These are phyloP conservation scores for Tinamus major DNA, from an alignment of 2,797 vertebrate species.

Conservation along the genomic window DNA sequence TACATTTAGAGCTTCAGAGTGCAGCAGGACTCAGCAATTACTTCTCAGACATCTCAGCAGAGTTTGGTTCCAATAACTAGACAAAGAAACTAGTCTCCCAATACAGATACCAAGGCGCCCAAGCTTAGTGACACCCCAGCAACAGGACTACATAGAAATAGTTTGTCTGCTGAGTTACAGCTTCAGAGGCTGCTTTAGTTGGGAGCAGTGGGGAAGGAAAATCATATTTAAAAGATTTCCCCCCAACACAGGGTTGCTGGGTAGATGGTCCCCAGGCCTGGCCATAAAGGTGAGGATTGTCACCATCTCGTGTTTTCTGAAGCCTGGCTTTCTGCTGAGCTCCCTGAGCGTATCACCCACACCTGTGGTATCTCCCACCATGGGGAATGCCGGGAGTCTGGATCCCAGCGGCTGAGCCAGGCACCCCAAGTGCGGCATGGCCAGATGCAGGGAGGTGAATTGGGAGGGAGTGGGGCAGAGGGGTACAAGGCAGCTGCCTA, in stretches of 20 bases:
- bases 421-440: neutral
- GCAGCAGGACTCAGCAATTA: neutral
- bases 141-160: neutral
- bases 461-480: neutral
- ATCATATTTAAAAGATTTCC: neutral
- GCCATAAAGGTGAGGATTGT: neutral
- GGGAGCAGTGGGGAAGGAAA: neutral
- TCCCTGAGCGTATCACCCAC: neutral
- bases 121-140: neutral
- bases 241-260: neutral
- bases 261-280: neutral
- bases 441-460: neutral
- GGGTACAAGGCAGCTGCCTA: neutral
- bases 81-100: neutral
- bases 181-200: neutral
- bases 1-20: accelerated
- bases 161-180: neutral
- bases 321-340: neutral
- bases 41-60: neutral
- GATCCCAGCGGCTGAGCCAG: accelerated
- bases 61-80: neutral
- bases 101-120: neutral
- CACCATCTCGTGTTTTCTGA: neutral
- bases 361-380: neutral
- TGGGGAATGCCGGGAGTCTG: accelerated